A percentile compares a stretch with the other conserved stretches of the same genome.
Evolutionary conservation across 1,140 invertebrate genomes (phyloP).

Genomic region (Philotrypesis tridentata): DNA sequence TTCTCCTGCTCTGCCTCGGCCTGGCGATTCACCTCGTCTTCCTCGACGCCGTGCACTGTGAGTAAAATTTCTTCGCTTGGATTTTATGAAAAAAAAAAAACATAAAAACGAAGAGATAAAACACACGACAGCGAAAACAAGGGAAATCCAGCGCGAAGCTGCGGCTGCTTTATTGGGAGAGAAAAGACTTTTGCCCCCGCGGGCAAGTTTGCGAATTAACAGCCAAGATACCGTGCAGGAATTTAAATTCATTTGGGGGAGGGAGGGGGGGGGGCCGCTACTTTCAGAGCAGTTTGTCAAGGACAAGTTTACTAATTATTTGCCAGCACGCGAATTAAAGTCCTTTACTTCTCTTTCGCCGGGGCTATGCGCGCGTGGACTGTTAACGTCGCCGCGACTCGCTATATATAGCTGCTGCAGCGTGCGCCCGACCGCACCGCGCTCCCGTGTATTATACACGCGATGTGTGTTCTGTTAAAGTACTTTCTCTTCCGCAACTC

Average conservation of each 20-base stretch:
- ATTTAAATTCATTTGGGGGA: conserved; percentile 34
- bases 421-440: no score
- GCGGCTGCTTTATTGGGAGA: neutral
- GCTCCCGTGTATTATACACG: neutral
- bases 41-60: neutral
- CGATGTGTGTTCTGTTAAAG: neutral
- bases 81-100: neutral
- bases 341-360: conserved; percentile 48
- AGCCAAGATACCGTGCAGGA: neutral
- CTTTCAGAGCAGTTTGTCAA: conserved; percentile 54
- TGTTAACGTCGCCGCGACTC: conserved; percentile 38
- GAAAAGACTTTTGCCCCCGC: neutral
- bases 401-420: neutral
- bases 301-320: conserved; percentile 60
- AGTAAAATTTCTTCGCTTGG: neutral
- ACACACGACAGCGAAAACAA: no score
- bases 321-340: conserved; percentile 58
- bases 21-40: conserved; percentile 2
- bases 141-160: no score
- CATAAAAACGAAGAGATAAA: neutral
- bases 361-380: neutral
- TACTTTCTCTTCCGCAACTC: conserved; percentile 54
- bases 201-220: neutral
- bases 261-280: no score
- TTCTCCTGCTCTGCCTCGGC: neutral